Conservation (phyloP, 2,113 vertebrate species). For the Hemichromis elongatus region DNA sequence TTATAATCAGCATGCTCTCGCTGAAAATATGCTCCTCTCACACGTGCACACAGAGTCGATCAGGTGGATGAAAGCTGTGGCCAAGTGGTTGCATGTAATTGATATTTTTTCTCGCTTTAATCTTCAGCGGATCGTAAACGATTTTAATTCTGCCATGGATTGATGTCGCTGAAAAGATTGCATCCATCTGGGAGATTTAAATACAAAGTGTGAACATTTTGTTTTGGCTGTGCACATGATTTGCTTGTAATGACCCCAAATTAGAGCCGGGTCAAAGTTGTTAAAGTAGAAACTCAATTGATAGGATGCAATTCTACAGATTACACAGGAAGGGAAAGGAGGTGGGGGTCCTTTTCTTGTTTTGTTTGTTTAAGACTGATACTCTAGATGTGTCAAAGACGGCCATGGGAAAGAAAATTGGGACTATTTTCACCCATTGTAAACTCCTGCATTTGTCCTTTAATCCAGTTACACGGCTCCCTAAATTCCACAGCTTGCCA, state of each 20-base stretch:
- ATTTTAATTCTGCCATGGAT: conserved; percentile 8
- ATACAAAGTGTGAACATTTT: conserved; percentile 27
- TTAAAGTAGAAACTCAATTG: neutral
- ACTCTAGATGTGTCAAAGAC: neutral
- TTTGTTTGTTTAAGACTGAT: neutral
- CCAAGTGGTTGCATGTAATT: neutral
- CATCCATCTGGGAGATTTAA: conserved; percentile 13
- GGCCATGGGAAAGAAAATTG: conserved; percentile 8
- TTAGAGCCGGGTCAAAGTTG: conserved; percentile 35
- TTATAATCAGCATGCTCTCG: conserved; percentile 9
- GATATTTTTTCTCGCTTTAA: conserved; percentile 8
- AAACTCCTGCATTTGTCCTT: conserved; percentile 2
- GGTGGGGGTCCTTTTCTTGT: neutral
- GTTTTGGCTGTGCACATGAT: conserved; percentile 28
- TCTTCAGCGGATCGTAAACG: neutral
- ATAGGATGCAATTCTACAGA: neutral
- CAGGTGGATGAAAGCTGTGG: neutral
- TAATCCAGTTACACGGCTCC: conserved; percentile 15
- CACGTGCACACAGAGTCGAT: neutral
- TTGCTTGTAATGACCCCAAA: conserved; percentile 23
- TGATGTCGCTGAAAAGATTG: conserved; percentile 9
- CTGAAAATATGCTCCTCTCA: neutral
- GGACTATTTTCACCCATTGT: neutral
- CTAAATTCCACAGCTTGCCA: neutral
- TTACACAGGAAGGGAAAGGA: neutral